Conservation (phyloP, 2,113 vertebrate genomes). For the Mesoclemmys tuberculata region DNA sequence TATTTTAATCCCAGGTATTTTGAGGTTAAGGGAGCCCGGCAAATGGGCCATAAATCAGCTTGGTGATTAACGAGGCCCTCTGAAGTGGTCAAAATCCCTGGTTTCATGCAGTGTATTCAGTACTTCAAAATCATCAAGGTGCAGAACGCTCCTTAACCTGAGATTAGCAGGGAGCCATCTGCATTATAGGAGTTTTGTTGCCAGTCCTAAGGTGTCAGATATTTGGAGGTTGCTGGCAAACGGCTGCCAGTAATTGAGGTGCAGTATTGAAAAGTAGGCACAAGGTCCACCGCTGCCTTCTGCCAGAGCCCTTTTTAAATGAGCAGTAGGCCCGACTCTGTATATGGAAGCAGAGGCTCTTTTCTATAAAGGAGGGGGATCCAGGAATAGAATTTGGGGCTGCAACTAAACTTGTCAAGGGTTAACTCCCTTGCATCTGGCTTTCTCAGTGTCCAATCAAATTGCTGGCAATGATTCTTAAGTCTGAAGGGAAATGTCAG, state of each 20-base stretch:
- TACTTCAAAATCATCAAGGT: background rate
- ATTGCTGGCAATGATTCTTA: background rate
- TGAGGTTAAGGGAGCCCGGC: background rate
- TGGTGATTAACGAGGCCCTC: background rate
- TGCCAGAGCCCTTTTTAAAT: background rate
- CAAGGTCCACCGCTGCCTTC: background rate
- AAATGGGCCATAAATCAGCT: background rate
- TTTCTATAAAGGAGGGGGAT: background rate
- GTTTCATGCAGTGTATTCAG: background rate
- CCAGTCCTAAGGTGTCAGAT: background rate
- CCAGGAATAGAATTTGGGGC: background rate
- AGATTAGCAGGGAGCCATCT: background rate
- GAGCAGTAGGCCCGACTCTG: background rate
- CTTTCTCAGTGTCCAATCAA: background rate
- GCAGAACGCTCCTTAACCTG: background rate
- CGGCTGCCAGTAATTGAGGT: fast-evolving
- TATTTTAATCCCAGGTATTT: background rate
- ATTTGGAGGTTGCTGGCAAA: fast-evolving
- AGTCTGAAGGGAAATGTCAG: fast-evolving
- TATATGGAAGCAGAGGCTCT: background rate
- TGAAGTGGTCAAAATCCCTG: fast-evolving
- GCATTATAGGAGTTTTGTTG: background rate
- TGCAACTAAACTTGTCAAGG: background rate
- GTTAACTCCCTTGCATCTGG: background rate
- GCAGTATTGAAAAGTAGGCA: background rate